phyloP scores from a whole-genome alignment of 2,113 vertebrate species.

The Nyctibius bracteatus region DNA sequence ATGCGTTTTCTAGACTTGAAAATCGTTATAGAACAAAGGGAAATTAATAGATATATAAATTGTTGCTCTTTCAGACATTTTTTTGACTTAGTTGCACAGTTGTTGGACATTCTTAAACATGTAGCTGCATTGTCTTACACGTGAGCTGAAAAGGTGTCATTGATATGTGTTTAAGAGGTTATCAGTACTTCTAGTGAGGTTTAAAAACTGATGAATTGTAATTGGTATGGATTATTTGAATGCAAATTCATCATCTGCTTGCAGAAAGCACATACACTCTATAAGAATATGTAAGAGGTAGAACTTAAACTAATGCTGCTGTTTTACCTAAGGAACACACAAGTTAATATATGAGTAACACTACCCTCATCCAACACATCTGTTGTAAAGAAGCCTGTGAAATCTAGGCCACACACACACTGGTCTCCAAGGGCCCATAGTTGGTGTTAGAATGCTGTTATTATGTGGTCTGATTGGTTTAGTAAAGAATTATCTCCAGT shows the following conservation, averaged over 20 bases:
- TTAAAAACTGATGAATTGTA: background rate
- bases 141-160: background rate
- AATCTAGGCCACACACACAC: constrained; percentile 76
- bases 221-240: background rate
- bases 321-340: constrained; percentile 41
- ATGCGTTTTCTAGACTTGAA: background rate
- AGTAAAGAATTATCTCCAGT: constrained; percentile 66
- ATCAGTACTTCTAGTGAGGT: background rate
- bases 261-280: background rate
- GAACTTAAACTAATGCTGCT: constrained; percentile 11
- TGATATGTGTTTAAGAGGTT: background rate
- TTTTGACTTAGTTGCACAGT: background rate
- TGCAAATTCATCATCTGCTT: background rate
- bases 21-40: background rate
- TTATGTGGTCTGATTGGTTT: constrained; percentile 72
- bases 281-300: background rate
- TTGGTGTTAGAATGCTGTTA: constrained; percentile 71
- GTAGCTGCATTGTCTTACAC: accelerated
- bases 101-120: background rate
- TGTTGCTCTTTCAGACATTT: background rate
- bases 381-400: constrained; percentile 69
- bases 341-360: constrained; percentile 68
- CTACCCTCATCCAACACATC: constrained; percentile 70
- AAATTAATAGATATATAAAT: background rate
- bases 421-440: constrained; percentile 59